phyloP scores from a whole-genome alignment of 2,888 invertebrate species.

The Perizoma affinitatum region DNA sequence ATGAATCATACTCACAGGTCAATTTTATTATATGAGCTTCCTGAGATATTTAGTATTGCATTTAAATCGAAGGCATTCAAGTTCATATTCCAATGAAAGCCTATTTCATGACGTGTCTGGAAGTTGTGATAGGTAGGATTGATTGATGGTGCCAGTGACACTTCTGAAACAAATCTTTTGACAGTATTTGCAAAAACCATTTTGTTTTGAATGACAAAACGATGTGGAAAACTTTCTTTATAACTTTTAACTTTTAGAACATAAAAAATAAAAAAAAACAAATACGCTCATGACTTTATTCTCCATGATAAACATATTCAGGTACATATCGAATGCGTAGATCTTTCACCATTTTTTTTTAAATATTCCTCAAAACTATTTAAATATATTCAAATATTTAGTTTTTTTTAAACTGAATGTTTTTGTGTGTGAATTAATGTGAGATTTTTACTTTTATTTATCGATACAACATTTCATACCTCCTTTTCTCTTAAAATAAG shows the following conservation, averaged over 20 bases:
- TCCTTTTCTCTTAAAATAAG: conserved; percentile 2
- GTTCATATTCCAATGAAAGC: neutral
- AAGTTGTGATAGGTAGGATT: conserved; percentile 70
- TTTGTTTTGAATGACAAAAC: conserved; percentile 24
- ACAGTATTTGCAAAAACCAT: conserved; percentile 29
- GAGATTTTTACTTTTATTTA: no score
- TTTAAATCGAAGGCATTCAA: neutral
- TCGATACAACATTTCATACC: no score
- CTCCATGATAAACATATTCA: no score
- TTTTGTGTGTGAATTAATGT: no score
- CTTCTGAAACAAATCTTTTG: conserved; percentile 45
- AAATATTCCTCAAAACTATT: no score
- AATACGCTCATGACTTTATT: no score
- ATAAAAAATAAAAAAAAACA: neutral
- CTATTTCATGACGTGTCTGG: conserved; percentile 20
- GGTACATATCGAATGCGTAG: no score
- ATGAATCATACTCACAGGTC: no score
- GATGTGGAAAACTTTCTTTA: conserved; percentile 16
- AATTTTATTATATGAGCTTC: no score
- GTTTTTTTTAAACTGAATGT: no score
- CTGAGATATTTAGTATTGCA: neutral
- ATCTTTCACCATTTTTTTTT: no score
- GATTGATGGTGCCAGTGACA: conserved; percentile 73
- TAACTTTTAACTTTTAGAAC: neutral
- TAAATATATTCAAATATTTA: no score